phyloP scores from a whole-genome alignment of 2,113 vertebrate species.

The Erythrocebus patas region DNA sequence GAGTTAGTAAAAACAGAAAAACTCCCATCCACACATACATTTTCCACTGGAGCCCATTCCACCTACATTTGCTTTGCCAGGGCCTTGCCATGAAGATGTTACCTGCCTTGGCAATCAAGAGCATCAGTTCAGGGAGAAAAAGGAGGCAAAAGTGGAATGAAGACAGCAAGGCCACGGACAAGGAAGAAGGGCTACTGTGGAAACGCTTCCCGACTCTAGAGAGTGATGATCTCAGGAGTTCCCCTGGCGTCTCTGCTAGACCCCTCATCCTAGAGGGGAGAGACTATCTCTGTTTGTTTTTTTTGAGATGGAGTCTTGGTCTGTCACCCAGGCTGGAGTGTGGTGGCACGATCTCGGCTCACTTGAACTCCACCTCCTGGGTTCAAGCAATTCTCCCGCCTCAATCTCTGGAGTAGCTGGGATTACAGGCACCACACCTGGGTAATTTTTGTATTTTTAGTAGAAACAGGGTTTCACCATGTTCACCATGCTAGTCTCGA shows the following conservation, averaged over 20 bases:
- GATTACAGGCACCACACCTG: neutral
- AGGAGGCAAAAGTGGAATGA: neutral
- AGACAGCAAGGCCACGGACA: neutral
- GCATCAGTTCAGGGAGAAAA: neutral
- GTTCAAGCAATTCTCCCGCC: neutral
- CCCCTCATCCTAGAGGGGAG: rapidly evolving
- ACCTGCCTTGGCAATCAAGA: neutral
- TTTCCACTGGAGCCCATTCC: neutral
- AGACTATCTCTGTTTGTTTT: neutral
- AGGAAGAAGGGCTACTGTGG: neutral
- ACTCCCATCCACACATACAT: too few species aligned
- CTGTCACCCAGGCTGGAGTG: neutral
- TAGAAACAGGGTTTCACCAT: neutral
- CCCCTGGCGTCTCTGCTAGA: neutral
- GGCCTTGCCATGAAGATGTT: neutral
- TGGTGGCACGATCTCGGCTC: neutral
- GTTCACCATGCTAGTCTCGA: neutral
- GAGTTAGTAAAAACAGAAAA: neutral
- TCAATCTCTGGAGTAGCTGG: neutral
- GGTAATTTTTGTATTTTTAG: neutral
- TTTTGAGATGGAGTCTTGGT: neutral
- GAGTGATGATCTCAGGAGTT: neutral
- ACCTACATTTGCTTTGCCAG: neutral
- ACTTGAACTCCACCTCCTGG: neutral
- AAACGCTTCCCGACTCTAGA: neutral